Evolutionary conservation across 2,888 invertebrate genomes (phyloP).

Genomic region (Heliconius aoede): DNA sequence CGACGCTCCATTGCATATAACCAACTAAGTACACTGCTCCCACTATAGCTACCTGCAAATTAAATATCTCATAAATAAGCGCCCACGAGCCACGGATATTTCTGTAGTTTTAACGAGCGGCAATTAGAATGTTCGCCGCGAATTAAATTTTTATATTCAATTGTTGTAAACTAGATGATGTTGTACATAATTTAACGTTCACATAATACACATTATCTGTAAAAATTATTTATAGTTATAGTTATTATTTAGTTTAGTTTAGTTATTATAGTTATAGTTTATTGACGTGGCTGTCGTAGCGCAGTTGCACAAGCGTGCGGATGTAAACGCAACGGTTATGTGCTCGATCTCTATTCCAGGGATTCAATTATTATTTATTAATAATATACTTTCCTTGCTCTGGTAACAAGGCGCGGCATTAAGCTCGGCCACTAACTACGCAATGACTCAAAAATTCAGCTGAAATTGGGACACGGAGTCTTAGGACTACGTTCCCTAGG

Average conservation of each 20-base stretch:
- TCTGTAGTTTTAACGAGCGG: not conserved
- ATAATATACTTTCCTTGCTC: not conserved
- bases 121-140: no score
- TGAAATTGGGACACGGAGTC: not conserved
- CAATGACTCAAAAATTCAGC: not conserved
- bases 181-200: no score
- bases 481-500: not conserved
- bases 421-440: not conserved
- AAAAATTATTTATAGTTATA: no score
- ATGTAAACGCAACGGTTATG: not conserved
- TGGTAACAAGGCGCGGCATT: not conserved
- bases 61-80: constrained; percentile 18
- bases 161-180: no score
- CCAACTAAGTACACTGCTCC: constrained; percentile 91
- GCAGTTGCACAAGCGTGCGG: not conserved
- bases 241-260: no score
- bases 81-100: not conserved
- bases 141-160: no score
- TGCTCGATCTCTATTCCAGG: no score
- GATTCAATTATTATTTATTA: not conserved
- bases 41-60: constrained; percentile 85
- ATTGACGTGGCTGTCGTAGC: not conserved
- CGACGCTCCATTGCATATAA: constrained; percentile 94
- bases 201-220: no score
- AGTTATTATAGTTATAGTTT: no score